Conservation (phyloP, 2,888 invertebrate genomes). For the Idaea dimidiata region DNA sequence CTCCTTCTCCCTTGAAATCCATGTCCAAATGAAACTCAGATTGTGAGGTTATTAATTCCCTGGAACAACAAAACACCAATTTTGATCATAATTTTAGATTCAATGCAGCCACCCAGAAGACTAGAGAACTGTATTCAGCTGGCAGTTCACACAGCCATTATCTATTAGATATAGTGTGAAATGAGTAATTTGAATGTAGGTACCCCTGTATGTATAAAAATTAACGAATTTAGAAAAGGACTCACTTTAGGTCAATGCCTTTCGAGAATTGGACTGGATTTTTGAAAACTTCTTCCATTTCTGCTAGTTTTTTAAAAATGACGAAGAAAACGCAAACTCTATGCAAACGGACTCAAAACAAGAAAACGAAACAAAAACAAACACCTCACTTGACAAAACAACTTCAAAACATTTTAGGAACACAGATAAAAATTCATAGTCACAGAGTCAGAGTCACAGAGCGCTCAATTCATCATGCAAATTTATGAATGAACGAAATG, state of each 20-base stretch:
- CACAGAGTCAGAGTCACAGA: too few species aligned
- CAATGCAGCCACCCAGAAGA: too few species aligned
- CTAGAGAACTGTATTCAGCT: constrained; percentile 1
- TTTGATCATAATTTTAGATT: too few species aligned
- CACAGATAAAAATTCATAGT: too few species aligned
- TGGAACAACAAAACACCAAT: constrained; percentile 27
- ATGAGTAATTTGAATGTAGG: too few species aligned
- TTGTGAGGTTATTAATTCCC: constrained; percentile 45
- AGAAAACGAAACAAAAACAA: too few species aligned
- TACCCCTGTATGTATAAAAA: too few species aligned
- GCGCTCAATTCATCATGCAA: too few species aligned
- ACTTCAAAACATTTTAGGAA: too few species aligned
- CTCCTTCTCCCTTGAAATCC: constrained; percentile 51
- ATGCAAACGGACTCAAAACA: not conserved
- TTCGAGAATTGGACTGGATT: constrained; percentile 58
- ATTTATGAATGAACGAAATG: not conserved
- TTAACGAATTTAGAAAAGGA: not conserved
- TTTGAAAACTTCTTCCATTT: constrained; percentile 53
- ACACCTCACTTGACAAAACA: too few species aligned
- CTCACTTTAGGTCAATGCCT: constrained; percentile 60
- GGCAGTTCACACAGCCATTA: not conserved
- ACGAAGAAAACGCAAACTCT: not conserved
- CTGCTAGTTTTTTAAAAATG: not conserved
- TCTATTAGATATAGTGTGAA: too few species aligned
- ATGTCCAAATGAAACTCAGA: constrained; percentile 60